Evolutionary conservation across 2,888 invertebrate genomes (phyloP).

Genomic region (Xylocampa areola): DNA sequence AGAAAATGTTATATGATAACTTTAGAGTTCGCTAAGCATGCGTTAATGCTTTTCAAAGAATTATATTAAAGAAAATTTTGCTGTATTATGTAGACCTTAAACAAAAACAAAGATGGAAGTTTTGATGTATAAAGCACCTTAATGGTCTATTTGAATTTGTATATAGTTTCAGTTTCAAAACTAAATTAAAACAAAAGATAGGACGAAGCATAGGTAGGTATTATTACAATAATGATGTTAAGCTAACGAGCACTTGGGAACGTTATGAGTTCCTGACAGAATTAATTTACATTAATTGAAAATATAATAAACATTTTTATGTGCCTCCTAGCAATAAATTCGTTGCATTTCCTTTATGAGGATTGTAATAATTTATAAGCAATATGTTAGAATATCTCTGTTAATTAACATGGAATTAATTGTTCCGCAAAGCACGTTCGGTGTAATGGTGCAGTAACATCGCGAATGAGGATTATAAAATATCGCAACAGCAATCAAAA

Average conservation of each 20-base stretch:
- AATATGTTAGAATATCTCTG: constrained; percentile 35
- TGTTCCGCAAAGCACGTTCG: constrained; percentile 48
- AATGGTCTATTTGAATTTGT: too few relatives aligned
- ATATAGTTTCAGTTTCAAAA: too few relatives aligned
- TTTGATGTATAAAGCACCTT: too few relatives aligned
- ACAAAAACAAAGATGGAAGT: too few relatives aligned
- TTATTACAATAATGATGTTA: neutral
- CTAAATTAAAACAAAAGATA: too few relatives aligned
- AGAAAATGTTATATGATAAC: too few relatives aligned
- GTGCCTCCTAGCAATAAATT: constrained; percentile 27
- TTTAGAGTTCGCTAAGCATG: too few relatives aligned
- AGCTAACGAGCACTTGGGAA: neutral
- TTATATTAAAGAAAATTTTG: too few relatives aligned
- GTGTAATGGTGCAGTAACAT: constrained; percentile 54
- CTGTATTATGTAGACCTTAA: too few relatives aligned
- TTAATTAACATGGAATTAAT: constrained; percentile 48
- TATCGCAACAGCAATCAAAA: constrained; percentile 56
- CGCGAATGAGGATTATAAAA: constrained; percentile 56
- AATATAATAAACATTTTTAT: constrained; percentile 43
- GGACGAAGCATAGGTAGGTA: too few relatives aligned
- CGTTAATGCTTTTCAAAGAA: too few relatives aligned
- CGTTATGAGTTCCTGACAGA: constrained; percentile 5
- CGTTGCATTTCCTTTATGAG: constrained; percentile 40
- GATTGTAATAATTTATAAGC: constrained; percentile 44
- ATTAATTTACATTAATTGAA: constrained; percentile 28